phyloP scores from a whole-genome alignment of 2,797 vertebrate species.

The Lindbergichthys nudifrons region DNA sequence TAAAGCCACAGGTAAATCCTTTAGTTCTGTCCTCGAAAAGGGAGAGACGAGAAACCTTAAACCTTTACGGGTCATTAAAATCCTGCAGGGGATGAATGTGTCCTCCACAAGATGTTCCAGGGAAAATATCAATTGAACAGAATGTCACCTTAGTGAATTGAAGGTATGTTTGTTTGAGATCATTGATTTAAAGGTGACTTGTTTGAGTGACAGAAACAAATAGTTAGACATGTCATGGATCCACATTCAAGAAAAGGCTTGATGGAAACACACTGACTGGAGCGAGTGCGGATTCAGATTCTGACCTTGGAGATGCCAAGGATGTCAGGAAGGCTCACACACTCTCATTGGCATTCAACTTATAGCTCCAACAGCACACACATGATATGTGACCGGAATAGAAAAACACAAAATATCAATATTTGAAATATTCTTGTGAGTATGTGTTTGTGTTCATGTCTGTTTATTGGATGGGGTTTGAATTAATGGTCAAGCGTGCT shows the following conservation, averaged over 20 bases:
- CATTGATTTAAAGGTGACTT: constrained; percentile 45
- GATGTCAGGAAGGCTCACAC: constrained; percentile 70
- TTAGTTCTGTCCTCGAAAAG: neutral
- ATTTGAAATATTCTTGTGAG: constrained; percentile 65
- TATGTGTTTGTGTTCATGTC: constrained; percentile 29
- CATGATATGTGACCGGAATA: constrained; percentile 79
- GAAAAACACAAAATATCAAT: constrained; percentile 71
- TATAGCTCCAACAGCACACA: constrained; percentile 65
- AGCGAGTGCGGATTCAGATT: constrained; percentile 67
- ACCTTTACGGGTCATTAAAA: constrained; percentile 14
- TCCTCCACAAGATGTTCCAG: neutral
- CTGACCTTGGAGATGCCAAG: constrained; percentile 77
- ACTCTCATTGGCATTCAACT: constrained; percentile 77
- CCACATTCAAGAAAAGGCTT: constrained; percentile 44
- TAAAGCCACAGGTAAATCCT: neutral
- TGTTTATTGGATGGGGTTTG: constrained; percentile 56
- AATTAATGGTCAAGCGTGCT: constrained; percentile 54
- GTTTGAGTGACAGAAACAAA: constrained; percentile 69
- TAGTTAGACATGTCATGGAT: constrained; percentile 49
- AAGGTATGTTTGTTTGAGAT: constrained; percentile 20
- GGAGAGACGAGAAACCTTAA: neutral
- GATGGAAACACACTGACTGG: constrained; percentile 54
- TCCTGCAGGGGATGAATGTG: neutral
- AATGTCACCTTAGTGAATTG: constrained; percentile 34
- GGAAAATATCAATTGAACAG: constrained; percentile 24